Percentiles rank a stretch among this genome's conserved stretches.
Evolutionary conservation across 2,888 invertebrate genomes (phyloP).

Genomic region (Drosophila bunnanda): DNA sequence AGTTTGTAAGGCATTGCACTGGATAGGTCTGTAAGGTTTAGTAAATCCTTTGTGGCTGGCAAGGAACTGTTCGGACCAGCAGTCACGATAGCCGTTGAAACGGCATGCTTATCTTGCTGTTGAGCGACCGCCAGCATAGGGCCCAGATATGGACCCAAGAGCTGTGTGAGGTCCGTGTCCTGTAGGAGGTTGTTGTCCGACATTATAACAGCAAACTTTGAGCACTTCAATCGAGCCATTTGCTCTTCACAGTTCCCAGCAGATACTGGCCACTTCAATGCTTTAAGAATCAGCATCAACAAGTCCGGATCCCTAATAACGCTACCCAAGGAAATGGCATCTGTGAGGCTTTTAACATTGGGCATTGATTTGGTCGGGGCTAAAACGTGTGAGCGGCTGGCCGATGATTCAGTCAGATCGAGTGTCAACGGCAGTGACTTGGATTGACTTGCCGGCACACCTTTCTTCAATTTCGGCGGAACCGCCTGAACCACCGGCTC

Average conservation of each 20-base stretch:
- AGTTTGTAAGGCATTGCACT: slow-evolving; percentile 82
- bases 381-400: neutral
- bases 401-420: slow-evolving; percentile 39
- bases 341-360: slow-evolving; percentile 70
- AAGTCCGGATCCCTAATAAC: slow-evolving; percentile 84
- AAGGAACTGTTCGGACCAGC: slow-evolving; percentile 41
- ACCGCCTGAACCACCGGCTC: slow-evolving; percentile 23
- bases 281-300: slow-evolving; percentile 83
- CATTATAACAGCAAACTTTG: slow-evolving; percentile 83
- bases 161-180: slow-evolving; percentile 83
- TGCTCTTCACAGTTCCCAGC: slow-evolving; percentile 79
- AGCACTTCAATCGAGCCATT: slow-evolving; percentile 80
- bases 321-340: slow-evolving; percentile 82
- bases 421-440: slow-evolving; percentile 14
- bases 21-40: slow-evolving; percentile 56
- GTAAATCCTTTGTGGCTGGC: slow-evolving; percentile 48
- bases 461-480: slow-evolving; percentile 48
- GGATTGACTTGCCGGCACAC: slow-evolving; percentile 17
- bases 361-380: slow-evolving; percentile 35
- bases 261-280: slow-evolving; percentile 83
- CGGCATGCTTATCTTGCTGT: slow-evolving; percentile 66
- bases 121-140: slow-evolving; percentile 74
- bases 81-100: slow-evolving; percentile 12
- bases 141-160: slow-evolving; percentile 82
- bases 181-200: slow-evolving; percentile 83